Conservation (phyloP, 2,888 invertebrate genomes). For the Clostera curtula region DNA sequence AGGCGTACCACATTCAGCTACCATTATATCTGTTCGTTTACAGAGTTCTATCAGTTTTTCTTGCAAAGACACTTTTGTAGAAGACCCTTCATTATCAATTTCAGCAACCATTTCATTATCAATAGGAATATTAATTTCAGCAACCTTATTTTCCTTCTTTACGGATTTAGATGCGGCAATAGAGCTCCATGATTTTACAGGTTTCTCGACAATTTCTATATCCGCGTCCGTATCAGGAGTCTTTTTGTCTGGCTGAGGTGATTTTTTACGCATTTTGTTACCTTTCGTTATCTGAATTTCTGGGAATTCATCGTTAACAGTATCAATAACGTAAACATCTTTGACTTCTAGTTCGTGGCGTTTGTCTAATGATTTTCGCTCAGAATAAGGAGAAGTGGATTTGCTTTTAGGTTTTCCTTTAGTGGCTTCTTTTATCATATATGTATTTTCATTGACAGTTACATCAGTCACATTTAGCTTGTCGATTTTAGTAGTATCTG, state of each 20-base stretch:
- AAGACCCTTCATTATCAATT: slow-evolving; percentile 30
- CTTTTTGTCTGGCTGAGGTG: slow-evolving; percentile 41
- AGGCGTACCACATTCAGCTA: slow-evolving; percentile 64
- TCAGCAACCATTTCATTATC: slow-evolving; percentile 17
- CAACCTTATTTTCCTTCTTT: slow-evolving; percentile 14
- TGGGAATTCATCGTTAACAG: slow-evolving; percentile 61
- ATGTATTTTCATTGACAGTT: slow-evolving; percentile 20
- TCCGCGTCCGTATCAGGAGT: slow-evolving; percentile 28
- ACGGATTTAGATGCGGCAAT: slow-evolving; percentile 55
- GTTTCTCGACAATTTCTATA: slow-evolving; percentile 31
- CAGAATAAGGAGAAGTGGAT: slow-evolving; percentile 44
- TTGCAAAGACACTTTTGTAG: slow-evolving; percentile 43
- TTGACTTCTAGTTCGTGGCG: slow-evolving; percentile 38
- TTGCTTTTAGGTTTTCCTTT: slow-evolving; percentile 51
- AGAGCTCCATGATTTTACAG: slow-evolving; percentile 71
- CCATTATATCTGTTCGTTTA: slow-evolving; percentile 64
- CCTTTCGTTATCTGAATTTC: slow-evolving; percentile 63
- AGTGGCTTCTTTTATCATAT: slow-evolving; percentile 30
- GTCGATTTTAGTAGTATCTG: too few species aligned
- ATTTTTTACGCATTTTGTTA: slow-evolving; percentile 48
- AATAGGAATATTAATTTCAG: slow-evolving; percentile 9
- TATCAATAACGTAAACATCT: slow-evolving; percentile 63
- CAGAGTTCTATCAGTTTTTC: slow-evolving; percentile 60
- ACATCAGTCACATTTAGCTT: too few species aligned
- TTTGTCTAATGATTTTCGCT: slow-evolving; percentile 40